Conservation (phyloP, 2,888 invertebrate genomes). For the Leptinotarsa rubiginosa region DNA sequence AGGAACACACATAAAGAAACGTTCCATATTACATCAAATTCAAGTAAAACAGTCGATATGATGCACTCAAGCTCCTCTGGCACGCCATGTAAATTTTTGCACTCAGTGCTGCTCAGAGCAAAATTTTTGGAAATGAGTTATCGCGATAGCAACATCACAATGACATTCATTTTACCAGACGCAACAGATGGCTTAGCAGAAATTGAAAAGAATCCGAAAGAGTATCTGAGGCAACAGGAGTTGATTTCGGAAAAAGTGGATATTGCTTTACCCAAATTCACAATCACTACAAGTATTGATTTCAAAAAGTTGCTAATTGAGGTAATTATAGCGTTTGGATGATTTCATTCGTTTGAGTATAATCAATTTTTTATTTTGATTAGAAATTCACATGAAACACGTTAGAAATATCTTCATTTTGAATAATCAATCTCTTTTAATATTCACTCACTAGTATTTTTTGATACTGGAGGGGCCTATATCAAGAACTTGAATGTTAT, state of each 20-base stretch:
- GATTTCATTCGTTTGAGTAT: too few relatives aligned
- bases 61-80: conserved; percentile 48
- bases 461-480: too few relatives aligned
- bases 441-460: too few relatives aligned
- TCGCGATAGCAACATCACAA: conserved; percentile 46
- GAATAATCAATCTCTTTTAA: too few relatives aligned
- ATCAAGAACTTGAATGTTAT: too few relatives aligned
- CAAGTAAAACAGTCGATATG: conserved; percentile 54
- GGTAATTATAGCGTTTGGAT: conserved; percentile 39
- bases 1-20: conserved; percentile 46
- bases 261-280: conserved; percentile 52
- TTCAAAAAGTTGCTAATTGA: conserved; percentile 50
- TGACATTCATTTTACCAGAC: conserved; percentile 53
- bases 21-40: conserved; percentile 51
- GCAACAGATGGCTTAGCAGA: conserved; percentile 46
- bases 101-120: conserved; percentile 42
- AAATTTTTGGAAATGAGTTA: conserved; percentile 56
- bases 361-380: too few relatives aligned
- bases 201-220: conserved; percentile 40
- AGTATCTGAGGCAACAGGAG: conserved; percentile 40
- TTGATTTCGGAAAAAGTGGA: conserved; percentile 40
- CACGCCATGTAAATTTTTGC: neutral
- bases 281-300: conserved; percentile 44
- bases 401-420: too few relatives aligned
- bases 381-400: too few relatives aligned